Evolutionary conservation across 2,113 vertebrate species (phyloP).

Genomic region (Orientallactaga bullata): DNA sequence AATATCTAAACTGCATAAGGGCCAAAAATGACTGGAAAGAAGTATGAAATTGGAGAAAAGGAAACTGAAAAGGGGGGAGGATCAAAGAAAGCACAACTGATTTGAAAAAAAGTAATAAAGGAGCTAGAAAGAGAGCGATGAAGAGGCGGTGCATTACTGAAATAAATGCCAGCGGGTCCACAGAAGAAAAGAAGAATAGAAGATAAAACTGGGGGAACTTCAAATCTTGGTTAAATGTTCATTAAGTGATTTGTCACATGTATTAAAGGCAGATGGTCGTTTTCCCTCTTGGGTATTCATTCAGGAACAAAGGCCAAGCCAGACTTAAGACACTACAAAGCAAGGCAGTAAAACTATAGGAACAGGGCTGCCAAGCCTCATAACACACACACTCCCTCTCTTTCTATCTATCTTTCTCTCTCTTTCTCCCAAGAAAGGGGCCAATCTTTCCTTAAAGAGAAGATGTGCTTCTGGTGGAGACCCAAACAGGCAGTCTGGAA

Average conservation of each 20-base stretch:
- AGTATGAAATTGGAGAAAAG: slow-evolving; percentile 78
- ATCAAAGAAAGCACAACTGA: slow-evolving; percentile 66
- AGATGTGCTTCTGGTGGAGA: neutral
- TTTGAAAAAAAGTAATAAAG: slow-evolving; percentile 43
- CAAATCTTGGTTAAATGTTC: slow-evolving; percentile 67
- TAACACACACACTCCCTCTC: neutral
- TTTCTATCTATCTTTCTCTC: neutral
- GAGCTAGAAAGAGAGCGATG: neutral
- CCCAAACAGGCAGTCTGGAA: neutral
- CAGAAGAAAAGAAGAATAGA: slow-evolving; percentile 38
- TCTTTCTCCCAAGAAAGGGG: neutral
- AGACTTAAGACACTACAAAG: neutral
- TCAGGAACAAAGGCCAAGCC: slow-evolving; percentile 65
- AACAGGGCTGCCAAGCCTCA: neutral
- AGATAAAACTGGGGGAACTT: slow-evolving; percentile 42
- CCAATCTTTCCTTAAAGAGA: neutral
- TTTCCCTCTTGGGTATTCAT: neutral
- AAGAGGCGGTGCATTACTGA: neutral
- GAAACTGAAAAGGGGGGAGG: slow-evolving; percentile 60
- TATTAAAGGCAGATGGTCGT: slow-evolving; percentile 53
- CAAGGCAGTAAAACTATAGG: neutral
- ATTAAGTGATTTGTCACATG: slow-evolving; percentile 73
- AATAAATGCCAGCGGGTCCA: neutral
- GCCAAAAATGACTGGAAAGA: slow-evolving; percentile 75
- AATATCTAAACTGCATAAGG: neutral